phyloP scores from a whole-genome alignment of 2,113 vertebrate genomes.

The Gymnogyps californianus region DNA sequence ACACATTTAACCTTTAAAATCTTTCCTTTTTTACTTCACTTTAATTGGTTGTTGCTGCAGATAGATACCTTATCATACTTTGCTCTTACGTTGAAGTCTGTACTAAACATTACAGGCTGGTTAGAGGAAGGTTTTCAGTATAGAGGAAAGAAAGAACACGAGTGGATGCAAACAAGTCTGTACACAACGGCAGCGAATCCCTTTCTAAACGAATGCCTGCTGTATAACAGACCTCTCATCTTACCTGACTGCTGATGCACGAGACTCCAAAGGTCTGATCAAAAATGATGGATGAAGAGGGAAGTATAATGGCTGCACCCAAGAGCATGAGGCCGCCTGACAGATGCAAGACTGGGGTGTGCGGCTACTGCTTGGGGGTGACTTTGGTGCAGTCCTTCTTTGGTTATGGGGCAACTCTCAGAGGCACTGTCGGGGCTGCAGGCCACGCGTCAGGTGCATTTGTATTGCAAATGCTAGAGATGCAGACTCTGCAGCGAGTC shows the following conservation, averaged over 20 bases:
- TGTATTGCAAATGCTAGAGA: constrained; percentile 44
- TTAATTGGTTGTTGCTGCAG: neutral
- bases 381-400: neutral
- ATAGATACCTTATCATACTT: neutral
- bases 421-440: neutral
- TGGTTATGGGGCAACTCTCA: neutral
- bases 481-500: neutral
- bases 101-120: neutral
- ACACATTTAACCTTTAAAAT: neutral
- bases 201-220: neutral
- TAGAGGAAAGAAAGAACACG: neutral
- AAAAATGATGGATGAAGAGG: neutral
- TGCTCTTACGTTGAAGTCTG: neutral
- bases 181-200: neutral
- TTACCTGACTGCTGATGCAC: neutral
- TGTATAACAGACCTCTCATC: neutral
- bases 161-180: neutral
- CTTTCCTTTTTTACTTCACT: neutral
- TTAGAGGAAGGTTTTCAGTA: neutral
- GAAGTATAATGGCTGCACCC: neutral
- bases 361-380: neutral
- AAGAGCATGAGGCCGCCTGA: neutral
- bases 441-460: neutral
- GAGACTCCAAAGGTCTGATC: neutral
- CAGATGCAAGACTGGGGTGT: neutral